Evolutionary conservation across 1,140 invertebrate genomes (phyloP), one percentile per base, ranked within the genome.

Genomic region (Achroia grisella): DNA sequence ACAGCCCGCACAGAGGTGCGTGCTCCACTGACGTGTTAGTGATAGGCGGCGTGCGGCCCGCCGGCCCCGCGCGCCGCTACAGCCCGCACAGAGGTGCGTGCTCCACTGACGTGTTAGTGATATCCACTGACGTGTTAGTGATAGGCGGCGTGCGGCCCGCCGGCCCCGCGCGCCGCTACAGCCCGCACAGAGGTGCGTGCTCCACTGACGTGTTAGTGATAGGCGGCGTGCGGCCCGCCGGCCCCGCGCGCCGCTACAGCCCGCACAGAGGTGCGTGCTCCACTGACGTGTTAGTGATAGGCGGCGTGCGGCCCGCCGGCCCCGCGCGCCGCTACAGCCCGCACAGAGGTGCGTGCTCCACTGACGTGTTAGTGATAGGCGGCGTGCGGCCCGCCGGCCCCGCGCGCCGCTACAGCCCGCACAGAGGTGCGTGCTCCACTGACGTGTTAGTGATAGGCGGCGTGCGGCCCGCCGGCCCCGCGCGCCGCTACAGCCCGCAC

Each of bases 121-220:
- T n/a, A n/a, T n/a, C n/a, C n/a, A n/a, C n/a, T n/a, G n/a, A n/a
- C n/a, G n/a, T n/a, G n/a, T n/a, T n/a, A n/a, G n/a, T n/a, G n/a
- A 35, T 45, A 27, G 36, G 44, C 12, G 44, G 44, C 10, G 27
- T 45, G 8, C 39, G 31, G 10, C 15, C 46, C 11, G 46, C 41
- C 34, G 46, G 46, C 4, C 13, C 14, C 4, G 91, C 0, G 79
- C n/a, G 92, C 41, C 74, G 91, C 39, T 93, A 91, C 86, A 92
- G 91, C 76, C 46, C 39, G 39, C 46, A 48, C 13, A 28, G 39
- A 36, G 46, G 46, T 48, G n/a, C n/a, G n/a, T n/a, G n/a, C n/a
- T n/a, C n/a, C n/a, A n/a, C n/a, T n/a, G n/a, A n/a, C 27, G 47
- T 44, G 17, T 35, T 32, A 31, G 36, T 17, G 0, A 52, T 56